Conservation (phyloP, 2,888 invertebrate genomes). For the Epirrita christyi region DNA sequence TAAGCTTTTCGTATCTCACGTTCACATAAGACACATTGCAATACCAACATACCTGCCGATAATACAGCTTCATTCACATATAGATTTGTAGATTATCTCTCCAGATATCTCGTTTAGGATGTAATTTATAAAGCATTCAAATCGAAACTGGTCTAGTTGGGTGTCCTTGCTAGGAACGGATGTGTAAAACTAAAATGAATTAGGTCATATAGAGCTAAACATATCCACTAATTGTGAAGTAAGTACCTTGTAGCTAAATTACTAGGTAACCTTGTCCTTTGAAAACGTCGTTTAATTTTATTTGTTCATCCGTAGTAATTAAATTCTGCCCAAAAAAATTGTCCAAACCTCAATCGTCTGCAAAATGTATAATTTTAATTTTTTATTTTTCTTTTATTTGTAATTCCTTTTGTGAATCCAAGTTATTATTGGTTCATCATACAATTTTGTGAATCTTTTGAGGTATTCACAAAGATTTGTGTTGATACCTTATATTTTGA, state of each 20-base stretch:
- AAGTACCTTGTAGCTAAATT: not conserved
- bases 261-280: not conserved
- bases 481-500: too few relatives aligned
- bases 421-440: too few relatives aligned
- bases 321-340: too few relatives aligned
- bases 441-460: too few relatives aligned
- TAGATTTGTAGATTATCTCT: conserved; percentile 32
- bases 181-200: conserved; percentile 21
- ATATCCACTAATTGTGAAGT: not conserved
- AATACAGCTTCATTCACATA: conserved; percentile 40
- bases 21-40: conserved; percentile 39
- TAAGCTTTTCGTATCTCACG: conserved; percentile 13
- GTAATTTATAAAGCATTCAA: conserved; percentile 23
- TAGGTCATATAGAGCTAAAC: conserved; percentile 6
- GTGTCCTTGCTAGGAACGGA: conserved; percentile 36
- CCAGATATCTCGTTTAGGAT: conserved; percentile 30
- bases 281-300: not conserved
- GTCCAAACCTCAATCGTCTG: too few relatives aligned
- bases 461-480: too few relatives aligned
- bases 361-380: too few relatives aligned
- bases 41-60: conserved; percentile 31
- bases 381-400: too few relatives aligned
- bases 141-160: conserved; percentile 23
- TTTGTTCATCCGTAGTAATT: too few relatives aligned
- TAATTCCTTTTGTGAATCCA: too few relatives aligned